These are phyloP conservation scores for Drosophila peninsularis DNA, from an alignment of 2,888 invertebrate genomes.

Conservation along the genomic window DNA sequence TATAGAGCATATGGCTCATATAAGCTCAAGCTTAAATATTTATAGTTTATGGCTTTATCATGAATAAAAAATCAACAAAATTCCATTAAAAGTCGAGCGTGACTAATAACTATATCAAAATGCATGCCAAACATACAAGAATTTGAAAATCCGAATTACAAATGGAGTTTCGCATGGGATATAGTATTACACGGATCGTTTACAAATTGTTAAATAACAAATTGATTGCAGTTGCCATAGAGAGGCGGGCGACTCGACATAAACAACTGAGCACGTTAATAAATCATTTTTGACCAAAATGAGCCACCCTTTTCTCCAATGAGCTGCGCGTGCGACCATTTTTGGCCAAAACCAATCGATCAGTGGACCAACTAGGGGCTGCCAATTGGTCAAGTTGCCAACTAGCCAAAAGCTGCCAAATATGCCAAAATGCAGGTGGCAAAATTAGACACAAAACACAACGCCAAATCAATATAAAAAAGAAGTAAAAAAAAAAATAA, in stretches of 20 bases:
- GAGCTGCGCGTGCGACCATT: slow-evolving; percentile 61
- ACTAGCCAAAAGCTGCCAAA: slow-evolving; percentile 57
- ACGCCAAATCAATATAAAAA: slow-evolving; percentile 43
- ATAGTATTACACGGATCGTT: slow-evolving; percentile 66
- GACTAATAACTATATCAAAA: slow-evolving; percentile 71
- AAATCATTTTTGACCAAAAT: slow-evolving; percentile 76
- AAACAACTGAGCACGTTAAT: slow-evolving; percentile 74
- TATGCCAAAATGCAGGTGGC: slow-evolving; percentile 79
- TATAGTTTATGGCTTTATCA: background rate
- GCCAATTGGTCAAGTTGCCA: slow-evolving; percentile 57
- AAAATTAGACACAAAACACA: slow-evolving; percentile 78
- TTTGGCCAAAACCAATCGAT: slow-evolving; percentile 79
- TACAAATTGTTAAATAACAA: slow-evolving; percentile 76
- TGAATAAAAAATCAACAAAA: background rate
- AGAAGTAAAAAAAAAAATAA: slow-evolving; percentile 2
- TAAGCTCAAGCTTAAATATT: background rate
- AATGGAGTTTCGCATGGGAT: slow-evolving; percentile 33
- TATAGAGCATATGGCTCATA: no score
- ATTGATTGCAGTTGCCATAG: slow-evolving; percentile 71
- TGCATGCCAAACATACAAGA: slow-evolving; percentile 21
- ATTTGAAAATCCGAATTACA: slow-evolving; percentile 51
- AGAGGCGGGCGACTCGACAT: slow-evolving; percentile 51
- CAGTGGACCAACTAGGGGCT: slow-evolving; percentile 64
- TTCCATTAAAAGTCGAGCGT: slow-evolving; percentile 15
- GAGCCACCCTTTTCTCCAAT: slow-evolving; percentile 68